These are phyloP conservation scores for Moxostoma hubbsi DNA, from an alignment of 2,797 vertebrate genomes.

Conservation along the genomic window DNA sequence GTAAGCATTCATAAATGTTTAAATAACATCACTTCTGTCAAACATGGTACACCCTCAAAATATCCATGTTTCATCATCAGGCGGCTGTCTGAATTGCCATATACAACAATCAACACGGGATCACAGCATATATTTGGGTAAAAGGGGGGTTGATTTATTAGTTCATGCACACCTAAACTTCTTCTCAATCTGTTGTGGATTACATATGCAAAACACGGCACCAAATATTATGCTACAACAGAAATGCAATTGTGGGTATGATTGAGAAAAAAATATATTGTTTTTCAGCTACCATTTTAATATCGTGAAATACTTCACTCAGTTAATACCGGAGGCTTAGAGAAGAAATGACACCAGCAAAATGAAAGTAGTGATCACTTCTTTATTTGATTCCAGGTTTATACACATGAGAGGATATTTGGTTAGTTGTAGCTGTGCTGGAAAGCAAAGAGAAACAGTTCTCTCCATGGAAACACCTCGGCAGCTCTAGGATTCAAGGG, in stretches of 20 bases:
- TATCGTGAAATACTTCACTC: conserved; percentile 14
- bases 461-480: conserved; percentile 38
- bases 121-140: conserved; percentile 26
- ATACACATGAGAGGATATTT: conserved; percentile 33
- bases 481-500: conserved; percentile 33
- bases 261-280: background rate
- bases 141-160: conserved; percentile 47
- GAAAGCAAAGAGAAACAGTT: background rate
- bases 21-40: conserved; percentile 34
- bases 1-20: conserved; percentile 47
- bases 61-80: conserved; percentile 6
- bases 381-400: conserved; percentile 44
- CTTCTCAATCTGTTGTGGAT: conserved; percentile 32
- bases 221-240: conserved; percentile 23
- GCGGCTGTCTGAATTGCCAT: conserved; percentile 1
- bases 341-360: conserved; percentile 36
- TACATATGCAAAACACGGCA: conserved; percentile 31
- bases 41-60: conserved; percentile 3
- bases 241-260: conserved; percentile 38
- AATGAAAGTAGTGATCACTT: conserved; percentile 46
- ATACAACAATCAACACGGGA: too few relatives aligned
- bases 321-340: conserved; percentile 20
- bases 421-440: conserved; percentile 37
- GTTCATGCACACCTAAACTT: conserved; percentile 20
- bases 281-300: conserved; percentile 30